Evolutionary conservation across 2,888 invertebrate species (phyloP), one percentile per base, ranked within the genome.

Genomic region (Eucriotettix oculatus): DNA sequence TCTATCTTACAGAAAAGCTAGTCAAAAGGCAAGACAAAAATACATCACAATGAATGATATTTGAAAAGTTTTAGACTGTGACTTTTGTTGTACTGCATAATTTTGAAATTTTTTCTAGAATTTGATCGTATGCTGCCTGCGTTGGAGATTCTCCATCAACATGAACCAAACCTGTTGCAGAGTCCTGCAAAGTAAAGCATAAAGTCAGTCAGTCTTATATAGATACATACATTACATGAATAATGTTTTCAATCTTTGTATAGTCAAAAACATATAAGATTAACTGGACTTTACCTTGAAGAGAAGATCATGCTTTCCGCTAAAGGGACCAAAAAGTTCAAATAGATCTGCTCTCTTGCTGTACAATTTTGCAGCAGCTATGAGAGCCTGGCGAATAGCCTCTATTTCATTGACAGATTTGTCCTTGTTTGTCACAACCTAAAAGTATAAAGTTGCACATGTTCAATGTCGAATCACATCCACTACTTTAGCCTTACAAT

Each of bases 341-440:
- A 86, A 80, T 10, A 83, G 72, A 65, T 84, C 82, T 0, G 78
- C 79, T 63, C 77, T 76, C 16, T 76, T 71, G 29, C 77, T 75
- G 66, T 82, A 78, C 7, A 80, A 69, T 10, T 78, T 70, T 9
- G 81, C 82, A 9, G 81, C 74, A 54, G 80, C 78, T 52, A 85
- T 68, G 16, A 85, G 75, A 1, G 82, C 81, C 68, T 83, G 80
- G 9, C 81, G 79, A 59, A 85, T 78, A 62, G 85, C 84, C n/a
- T 83, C 82, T 52, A 73, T 66, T 60, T 74, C 72, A 9, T 67
- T 68, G n/a, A 71, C 68, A 9, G 67, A 69, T 64, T 75, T 73
- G 7, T 71, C 67, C 60, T 73, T 71, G 58, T 71, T 71, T 1
- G 75, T 73, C 43, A 76, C 71, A 17, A 76, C 69, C 75, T 75